Conservation (phyloP, 1,140 invertebrate species). For the Trypoxylus dichotomus region DNA sequence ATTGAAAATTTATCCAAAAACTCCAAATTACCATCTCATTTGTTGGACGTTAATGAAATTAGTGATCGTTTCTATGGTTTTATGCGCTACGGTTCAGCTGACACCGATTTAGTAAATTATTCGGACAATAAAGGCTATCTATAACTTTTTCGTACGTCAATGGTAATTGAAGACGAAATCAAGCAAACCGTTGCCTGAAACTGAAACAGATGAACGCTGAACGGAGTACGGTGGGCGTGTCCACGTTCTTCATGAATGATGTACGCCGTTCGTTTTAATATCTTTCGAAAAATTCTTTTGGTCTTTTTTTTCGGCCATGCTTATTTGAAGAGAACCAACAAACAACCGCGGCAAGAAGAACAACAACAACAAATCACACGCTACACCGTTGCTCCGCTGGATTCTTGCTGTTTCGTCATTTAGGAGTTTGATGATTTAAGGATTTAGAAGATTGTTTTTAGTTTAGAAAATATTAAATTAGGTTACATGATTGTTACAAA, state of each 20-base stretch:
- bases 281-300: constrained; percentile 3
- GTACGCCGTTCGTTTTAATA: background rate
- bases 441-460: too few species aligned
- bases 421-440: too few species aligned
- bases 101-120: too few species aligned
- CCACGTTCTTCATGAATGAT: constrained; percentile 13
- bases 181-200: background rate
- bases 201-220: background rate
- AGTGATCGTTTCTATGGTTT: too few species aligned
- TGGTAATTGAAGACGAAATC: background rate
- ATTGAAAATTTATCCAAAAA: too few species aligned
- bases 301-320: background rate
- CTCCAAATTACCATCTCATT: too few species aligned
- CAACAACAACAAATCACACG: background rate
- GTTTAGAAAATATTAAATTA: too few species aligned
- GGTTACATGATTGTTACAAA: too few species aligned
- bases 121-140: background rate
- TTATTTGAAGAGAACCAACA: background rate
- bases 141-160: background rate
- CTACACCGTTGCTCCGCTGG: background rate
- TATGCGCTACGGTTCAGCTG: too few species aligned
- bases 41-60: too few species aligned
- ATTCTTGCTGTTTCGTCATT: too few species aligned
- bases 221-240: background rate
- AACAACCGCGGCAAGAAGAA: background rate